These are phyloP conservation scores for Styela clava DNA, from an alignment of 23 tunicate genomes.

Conservation along the genomic window DNA sequence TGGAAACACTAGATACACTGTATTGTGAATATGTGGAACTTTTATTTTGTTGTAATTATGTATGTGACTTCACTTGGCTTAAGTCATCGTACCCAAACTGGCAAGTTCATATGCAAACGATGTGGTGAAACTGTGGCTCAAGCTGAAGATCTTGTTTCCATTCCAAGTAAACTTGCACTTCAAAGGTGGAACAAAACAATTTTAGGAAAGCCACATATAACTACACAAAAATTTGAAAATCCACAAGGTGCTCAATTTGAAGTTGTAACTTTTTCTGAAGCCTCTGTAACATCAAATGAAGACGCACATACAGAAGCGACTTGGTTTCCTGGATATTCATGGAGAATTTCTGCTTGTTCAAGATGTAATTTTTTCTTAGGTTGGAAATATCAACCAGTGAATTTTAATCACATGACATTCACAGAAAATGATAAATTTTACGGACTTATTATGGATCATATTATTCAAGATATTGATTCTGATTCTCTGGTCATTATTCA, in stretches of 20 bases:
- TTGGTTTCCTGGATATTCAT: slow-evolving; percentile 74
- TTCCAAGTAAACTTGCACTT: slow-evolving; percentile 33
- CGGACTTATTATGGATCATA: slow-evolving; percentile 53
- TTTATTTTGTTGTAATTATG: too few species aligned
- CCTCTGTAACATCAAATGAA: slow-evolving; percentile 35
- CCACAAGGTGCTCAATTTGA: slow-evolving; percentile 55
- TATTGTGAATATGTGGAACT: too few species aligned
- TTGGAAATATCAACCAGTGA: slow-evolving; percentile 73
- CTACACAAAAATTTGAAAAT: slow-evolving; percentile 51
- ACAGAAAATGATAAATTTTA: slow-evolving; percentile 67
- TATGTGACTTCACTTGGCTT: too few species aligned
- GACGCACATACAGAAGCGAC: slow-evolving; percentile 56
- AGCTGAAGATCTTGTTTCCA: slow-evolving; percentile 20
- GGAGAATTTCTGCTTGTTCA: slow-evolving; percentile 71
- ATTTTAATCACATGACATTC: slow-evolving; percentile 63
- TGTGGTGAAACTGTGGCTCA: slow-evolving; percentile 47
- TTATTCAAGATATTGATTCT: slow-evolving; percentile 42
- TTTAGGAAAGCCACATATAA: not conserved
- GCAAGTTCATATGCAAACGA: slow-evolving; percentile 30
- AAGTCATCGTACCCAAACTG: not conserved
- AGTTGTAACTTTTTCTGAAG: slow-evolving; percentile 53
- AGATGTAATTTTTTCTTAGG: slow-evolving; percentile 56
- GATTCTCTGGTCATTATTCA: slow-evolving; percentile 27
- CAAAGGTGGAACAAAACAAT: slow-evolving; percentile 41
- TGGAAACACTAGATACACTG: too few species aligned